phyloP scores from a whole-genome alignment of 1,140 invertebrate genomes.

The Lutraria rhynchaena region DNA sequence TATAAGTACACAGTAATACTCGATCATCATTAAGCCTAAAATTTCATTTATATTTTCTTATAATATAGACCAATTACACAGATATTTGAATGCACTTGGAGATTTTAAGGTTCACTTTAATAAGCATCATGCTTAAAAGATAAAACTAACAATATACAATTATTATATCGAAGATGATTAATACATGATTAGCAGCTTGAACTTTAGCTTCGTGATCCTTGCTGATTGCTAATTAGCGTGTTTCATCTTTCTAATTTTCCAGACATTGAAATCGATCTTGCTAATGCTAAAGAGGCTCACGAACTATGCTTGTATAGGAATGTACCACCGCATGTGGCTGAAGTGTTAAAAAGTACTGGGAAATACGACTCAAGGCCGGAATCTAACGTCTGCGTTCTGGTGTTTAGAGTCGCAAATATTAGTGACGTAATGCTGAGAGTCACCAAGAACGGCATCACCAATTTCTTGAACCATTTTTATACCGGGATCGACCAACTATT shows the following conservation, averaged over 20 bases:
- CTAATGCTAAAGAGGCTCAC: constrained; percentile 1
- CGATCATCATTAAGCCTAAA: too few relatives aligned
- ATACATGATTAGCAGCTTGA: too few relatives aligned
- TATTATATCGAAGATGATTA: too few relatives aligned
- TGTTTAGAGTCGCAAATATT: constrained; percentile 17
- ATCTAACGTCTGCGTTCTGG: neutral
- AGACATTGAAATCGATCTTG: constrained; percentile 20
- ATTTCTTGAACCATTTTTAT: constrained; percentile 45
- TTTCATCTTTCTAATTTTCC: constrained; percentile 8
- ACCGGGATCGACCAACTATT: constrained; percentile 43
- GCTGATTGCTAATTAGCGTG: too few relatives aligned
- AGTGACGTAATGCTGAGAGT: neutral
- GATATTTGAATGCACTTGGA: too few relatives aligned
- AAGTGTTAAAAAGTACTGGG: neutral
- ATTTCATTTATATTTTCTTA: too few relatives aligned
- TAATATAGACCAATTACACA: too few relatives aligned
- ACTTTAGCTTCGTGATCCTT: too few relatives aligned
- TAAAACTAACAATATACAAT: too few relatives aligned
- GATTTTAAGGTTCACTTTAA: too few relatives aligned
- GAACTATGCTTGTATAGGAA: constrained; percentile 11
- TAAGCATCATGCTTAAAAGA: too few relatives aligned
- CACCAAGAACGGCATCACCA: constrained; percentile 38
- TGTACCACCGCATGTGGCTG: constrained; percentile 9
- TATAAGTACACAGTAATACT: too few relatives aligned
- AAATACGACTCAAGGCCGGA: neutral